Conservation (phyloP, 2,113 vertebrate species). For the Hemibates koningsi region DNA sequence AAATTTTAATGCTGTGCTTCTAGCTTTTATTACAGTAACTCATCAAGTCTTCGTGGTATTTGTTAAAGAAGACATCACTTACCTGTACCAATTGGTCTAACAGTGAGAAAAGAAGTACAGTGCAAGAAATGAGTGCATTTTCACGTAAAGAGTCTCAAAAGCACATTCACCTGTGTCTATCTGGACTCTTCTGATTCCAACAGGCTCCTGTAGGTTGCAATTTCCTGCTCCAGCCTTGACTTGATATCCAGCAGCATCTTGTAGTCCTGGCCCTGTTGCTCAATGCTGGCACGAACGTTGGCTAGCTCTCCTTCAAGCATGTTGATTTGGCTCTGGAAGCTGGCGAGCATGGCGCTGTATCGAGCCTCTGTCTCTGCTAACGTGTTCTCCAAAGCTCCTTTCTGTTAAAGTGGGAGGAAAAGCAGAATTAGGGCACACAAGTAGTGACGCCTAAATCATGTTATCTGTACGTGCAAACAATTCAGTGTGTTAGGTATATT, state of each 20-base stretch:
- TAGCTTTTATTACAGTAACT: background rate
- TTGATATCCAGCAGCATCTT: conserved; percentile 74
- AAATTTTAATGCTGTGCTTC: background rate
- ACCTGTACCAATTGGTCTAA: conserved; percentile 49
- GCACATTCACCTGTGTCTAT: conserved; percentile 19
- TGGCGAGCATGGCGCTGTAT: conserved; percentile 64
- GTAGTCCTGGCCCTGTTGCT: conserved; percentile 72
- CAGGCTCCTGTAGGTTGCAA: conserved; percentile 74
- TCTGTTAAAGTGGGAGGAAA: conserved; percentile 40
- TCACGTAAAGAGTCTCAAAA: background rate
- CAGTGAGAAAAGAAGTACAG: background rate
- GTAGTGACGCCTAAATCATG: background rate
- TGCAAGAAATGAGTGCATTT: background rate
- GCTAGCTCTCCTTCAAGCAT: conserved; percentile 64
- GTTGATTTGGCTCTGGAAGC: conserved; percentile 71
- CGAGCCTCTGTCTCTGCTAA: conserved; percentile 70
- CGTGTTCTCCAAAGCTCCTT: conserved; percentile 71
- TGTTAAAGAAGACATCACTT: background rate
- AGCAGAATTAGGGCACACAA: background rate
- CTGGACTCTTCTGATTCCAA: conserved; percentile 73
- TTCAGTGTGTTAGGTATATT: background rate
- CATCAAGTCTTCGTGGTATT: background rate
- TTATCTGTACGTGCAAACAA: background rate
- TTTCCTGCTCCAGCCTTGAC: conserved; percentile 75
- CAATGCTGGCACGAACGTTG: conserved; percentile 66